Conservation (phyloP, 2,888 invertebrate genomes). For the Pasiphila rectangulata region DNA sequence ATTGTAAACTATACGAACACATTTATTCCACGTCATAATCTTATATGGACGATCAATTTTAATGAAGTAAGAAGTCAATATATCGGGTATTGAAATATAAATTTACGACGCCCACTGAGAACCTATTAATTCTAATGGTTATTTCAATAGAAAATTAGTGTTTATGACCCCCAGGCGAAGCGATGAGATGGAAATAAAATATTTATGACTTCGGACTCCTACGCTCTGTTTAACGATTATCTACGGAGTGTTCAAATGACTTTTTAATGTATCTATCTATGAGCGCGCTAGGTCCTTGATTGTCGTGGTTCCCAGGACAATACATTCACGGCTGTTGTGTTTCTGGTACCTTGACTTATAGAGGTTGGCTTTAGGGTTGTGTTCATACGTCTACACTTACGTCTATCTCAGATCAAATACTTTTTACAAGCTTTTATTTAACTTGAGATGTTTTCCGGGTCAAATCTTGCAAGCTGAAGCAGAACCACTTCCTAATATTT, state of each 20-base stretch:
- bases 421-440: too few species aligned
- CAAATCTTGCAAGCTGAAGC: too few species aligned
- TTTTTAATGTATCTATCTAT: slow-evolving; percentile 55
- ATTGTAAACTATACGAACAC: not conserved
- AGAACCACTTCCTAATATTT: too few species aligned
- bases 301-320: slow-evolving; percentile 14
- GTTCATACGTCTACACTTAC: too few species aligned
- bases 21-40: slow-evolving; percentile 1
- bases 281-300: slow-evolving; percentile 37
- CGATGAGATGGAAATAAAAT: slow-evolving; percentile 39
- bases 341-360: too few species aligned
- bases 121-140: slow-evolving; percentile 21
- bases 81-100: slow-evolving; percentile 15
- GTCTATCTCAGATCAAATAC: too few species aligned
- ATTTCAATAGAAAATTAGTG: slow-evolving; percentile 29
- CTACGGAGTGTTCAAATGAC: slow-evolving; percentile 52
- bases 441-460: too few species aligned
- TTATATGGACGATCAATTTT: slow-evolving; percentile 9
- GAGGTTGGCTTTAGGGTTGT: too few species aligned
- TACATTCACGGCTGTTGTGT: too few species aligned
- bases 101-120: slow-evolving; percentile 20
- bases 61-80: slow-evolving; percentile 20
- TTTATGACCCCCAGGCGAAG: slow-evolving; percentile 36
- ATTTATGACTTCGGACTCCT: slow-evolving; percentile 47
- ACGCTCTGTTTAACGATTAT: slow-evolving; percentile 55